Base-by-base conservation (phyloP, 2,888 invertebrate species). In the Gymnoscelis rufifasciata region DNA sequence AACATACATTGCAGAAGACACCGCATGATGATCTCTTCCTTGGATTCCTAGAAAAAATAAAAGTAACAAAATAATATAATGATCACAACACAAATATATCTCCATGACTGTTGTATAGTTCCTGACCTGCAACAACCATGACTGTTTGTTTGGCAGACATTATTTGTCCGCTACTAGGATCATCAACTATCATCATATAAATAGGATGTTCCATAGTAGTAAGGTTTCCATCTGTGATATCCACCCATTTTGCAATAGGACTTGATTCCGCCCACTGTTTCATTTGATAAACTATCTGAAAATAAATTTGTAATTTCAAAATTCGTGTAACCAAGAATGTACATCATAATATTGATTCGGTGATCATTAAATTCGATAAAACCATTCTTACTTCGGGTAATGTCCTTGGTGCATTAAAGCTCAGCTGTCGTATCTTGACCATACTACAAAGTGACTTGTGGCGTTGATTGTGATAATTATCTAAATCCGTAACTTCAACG, bases 161-260 rank as follows among this genome's bases (percentile, higher is more conserved):
- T 15, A 78, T 76, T 67, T 88, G 87, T 1, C 88, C 86, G 46
- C 78, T 83, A 28, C 82, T 86, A 0, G 80, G 86, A 45, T 88
- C 87, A 47, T 88, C 87, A 3, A 88, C 72, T 38, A 78, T 74
- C 73, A 87, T 77, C 82, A 88, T 76, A 47, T 84, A 72, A 51
- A 88, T 84, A 12, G 86, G 83, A 60, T 87, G 84, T 57, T 87
- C 83, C 86, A 88, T 84, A 1, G 70, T 62, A 4, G 88, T 88
- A 7, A 67, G 73, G 55, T 86, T 87, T 12, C 83, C 81, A 27
- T 68, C 55, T 0, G 84, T 87, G 38, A 88, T 79, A 47, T 88
- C 87, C 10, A 76, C 52, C 73, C 71, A 74, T 63, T 81, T 83
- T 7, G 73, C 83, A 6, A 87, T 47, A 1, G 86, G 87, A 55